These are phyloP conservation scores for Caenorhabditis japonica DNA, from an alignment of 2,888 invertebrate species.

Conservation along the genomic window DNA sequence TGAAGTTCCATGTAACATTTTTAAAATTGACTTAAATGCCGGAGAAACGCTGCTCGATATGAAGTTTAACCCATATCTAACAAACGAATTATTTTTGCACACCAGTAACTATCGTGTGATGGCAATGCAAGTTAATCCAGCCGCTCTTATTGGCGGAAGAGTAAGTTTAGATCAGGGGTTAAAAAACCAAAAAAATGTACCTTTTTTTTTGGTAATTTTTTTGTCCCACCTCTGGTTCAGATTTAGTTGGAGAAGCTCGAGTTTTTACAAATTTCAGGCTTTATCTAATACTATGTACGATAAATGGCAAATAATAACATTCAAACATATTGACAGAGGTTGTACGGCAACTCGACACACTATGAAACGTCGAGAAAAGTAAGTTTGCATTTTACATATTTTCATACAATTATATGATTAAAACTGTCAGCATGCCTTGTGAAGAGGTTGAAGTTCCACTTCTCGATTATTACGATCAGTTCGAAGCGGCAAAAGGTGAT, in stretches of 20 bases:
- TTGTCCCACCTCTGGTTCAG: too few species aligned
- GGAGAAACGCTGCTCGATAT: slow-evolving; percentile 21
- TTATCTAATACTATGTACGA: neutral
- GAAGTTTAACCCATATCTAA: slow-evolving; percentile 42
- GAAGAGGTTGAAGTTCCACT: slow-evolving; percentile 25
- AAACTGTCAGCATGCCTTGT: slow-evolving; percentile 22
- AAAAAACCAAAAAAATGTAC: too few species aligned
- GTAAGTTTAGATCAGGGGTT: too few species aligned
- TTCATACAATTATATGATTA: neutral
- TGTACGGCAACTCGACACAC: slow-evolving; percentile 19
- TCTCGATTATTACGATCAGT: slow-evolving; percentile 32
- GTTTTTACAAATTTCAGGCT: neutral
- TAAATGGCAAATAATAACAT: slow-evolving; percentile 29
- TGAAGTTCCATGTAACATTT: slow-evolving; percentile 23
- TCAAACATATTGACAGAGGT: slow-evolving; percentile 47
- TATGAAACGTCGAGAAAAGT: slow-evolving; percentile 2
- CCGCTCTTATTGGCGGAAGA: slow-evolving; percentile 1
- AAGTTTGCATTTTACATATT: too few species aligned
- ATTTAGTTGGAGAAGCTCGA: too few species aligned
- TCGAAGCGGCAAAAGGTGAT: slow-evolving; percentile 35
- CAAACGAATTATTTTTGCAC: slow-evolving; percentile 40
- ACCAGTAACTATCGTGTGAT: slow-evolving; percentile 19
- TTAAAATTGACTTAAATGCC: neutral
- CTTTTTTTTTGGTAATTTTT: too few species aligned
- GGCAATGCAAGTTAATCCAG: slow-evolving; percentile 23